These are phyloP conservation scores for Corynorhinus townsendii DNA, from an alignment of 2,113 vertebrate species.

Conservation along the genomic window DNA sequence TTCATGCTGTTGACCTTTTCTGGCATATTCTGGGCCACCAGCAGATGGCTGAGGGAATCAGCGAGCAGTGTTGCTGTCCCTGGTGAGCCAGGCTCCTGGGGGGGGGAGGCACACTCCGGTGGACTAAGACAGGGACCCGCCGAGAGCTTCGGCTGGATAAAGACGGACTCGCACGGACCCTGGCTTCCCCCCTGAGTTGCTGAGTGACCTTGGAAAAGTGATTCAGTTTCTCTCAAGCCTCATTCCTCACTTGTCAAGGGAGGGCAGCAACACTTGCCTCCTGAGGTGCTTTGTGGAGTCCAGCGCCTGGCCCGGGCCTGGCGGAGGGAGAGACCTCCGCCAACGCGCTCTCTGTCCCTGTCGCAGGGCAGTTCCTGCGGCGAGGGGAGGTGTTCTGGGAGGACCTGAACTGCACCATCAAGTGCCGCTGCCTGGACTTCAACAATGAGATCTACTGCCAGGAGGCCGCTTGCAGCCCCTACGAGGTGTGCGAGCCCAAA, in stretches of 20 bases:
- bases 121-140: not conserved
- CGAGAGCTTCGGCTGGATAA: not conserved
- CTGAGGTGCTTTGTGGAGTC: not conserved
- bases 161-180: not conserved
- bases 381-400: constrained; percentile 97
- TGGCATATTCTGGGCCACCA: not conserved
- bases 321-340: not conserved
- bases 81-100: not conserved
- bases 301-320: not conserved
- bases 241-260: not conserved
- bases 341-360: constrained; percentile 48
- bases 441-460: constrained; percentile 93
- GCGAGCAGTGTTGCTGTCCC: not conserved
- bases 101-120: not conserved
- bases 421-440: constrained; percentile 95
- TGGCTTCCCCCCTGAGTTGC: not conserved
- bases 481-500: constrained; percentile 91
- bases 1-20: not conserved
- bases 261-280: not conserved
- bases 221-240: not conserved
- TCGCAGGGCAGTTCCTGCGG: constrained; percentile 90
- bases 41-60: not conserved
- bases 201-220: not conserved
- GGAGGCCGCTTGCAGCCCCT: constrained; percentile 89
- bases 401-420: constrained; percentile 90